Percentiles rank a stretch among this genome's conserved stretches.
Conservation (phyloP, 1,140 invertebrate species). For the Steinernema feltiae region DNA sequence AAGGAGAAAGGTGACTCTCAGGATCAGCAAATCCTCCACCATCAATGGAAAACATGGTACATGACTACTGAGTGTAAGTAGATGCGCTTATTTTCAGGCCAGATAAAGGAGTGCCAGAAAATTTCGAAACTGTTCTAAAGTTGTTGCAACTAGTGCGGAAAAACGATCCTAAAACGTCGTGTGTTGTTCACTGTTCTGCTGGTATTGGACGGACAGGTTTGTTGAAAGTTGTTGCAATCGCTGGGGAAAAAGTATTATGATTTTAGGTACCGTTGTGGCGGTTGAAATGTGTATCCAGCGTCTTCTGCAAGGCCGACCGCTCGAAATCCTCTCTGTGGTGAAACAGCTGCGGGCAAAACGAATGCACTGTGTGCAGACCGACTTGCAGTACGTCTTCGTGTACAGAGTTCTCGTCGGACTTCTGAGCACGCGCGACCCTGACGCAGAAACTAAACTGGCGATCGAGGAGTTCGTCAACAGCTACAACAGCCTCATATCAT, state of each 20-base stretch:
- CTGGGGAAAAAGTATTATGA: background rate
- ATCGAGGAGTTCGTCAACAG: background rate
- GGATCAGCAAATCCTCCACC: background rate
- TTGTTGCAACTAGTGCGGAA: background rate
- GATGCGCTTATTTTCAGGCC: background rate
- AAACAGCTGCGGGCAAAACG: background rate
- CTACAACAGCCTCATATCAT: background rate
- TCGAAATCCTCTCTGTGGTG: background rate
- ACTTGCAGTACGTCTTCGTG: background rate
- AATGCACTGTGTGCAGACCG: background rate
- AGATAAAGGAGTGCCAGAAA: background rate
- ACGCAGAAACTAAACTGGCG: background rate
- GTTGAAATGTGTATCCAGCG: background rate
- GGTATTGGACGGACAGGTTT: background rate
- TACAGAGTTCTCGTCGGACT: background rate
- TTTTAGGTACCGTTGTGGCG: background rate
- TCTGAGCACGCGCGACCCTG: background rate
- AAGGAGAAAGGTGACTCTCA: background rate
- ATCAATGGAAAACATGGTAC: slow-evolving; percentile 4
- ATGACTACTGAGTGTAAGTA: background rate
- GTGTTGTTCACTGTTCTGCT: background rate
- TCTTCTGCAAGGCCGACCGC: background rate
- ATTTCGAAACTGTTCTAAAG: background rate
- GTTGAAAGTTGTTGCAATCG: background rate
- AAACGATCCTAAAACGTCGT: background rate